Conservation (phyloP, 1,140 invertebrate genomes). For the Halyomorpha halys region DNA sequence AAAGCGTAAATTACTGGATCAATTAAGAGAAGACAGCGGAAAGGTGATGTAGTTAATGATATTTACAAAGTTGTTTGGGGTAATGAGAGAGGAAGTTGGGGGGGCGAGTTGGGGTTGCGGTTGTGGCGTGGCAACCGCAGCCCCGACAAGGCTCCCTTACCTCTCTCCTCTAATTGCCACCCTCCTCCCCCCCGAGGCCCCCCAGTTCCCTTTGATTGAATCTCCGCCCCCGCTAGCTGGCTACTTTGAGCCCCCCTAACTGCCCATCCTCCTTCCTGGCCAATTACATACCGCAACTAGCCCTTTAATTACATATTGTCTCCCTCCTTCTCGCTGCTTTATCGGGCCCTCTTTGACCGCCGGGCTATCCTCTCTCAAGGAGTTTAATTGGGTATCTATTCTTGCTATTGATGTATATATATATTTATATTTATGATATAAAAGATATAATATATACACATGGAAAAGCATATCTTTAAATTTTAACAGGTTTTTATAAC, state of each 20-base stretch:
- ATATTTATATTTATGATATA: too few relatives aligned
- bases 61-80: conserved; percentile 9
- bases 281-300: not conserved
- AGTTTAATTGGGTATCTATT: too few relatives aligned
- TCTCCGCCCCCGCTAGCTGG: not conserved
- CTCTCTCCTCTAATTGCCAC: not conserved
- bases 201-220: conserved; percentile 1
- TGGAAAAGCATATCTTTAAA: too few relatives aligned
- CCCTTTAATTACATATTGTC: too few relatives aligned
- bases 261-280: not conserved
- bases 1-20: too few relatives aligned
- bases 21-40: not conserved
- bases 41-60: conserved; percentile 6
- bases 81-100: not conserved
- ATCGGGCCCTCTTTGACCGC: not conserved
- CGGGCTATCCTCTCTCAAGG: too few relatives aligned
- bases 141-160: not conserved
- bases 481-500: too few relatives aligned
- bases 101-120: not conserved
- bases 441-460: too few relatives aligned
- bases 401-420: too few relatives aligned
- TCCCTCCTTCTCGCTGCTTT: not conserved
- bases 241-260: not conserved
- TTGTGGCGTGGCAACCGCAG: not conserved
- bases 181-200: not conserved